Evolutionary conservation across 1,140 invertebrate species (phyloP), one percentile per base, ranked within the genome.

Genomic region (Pristionchus pacificus): DNA sequence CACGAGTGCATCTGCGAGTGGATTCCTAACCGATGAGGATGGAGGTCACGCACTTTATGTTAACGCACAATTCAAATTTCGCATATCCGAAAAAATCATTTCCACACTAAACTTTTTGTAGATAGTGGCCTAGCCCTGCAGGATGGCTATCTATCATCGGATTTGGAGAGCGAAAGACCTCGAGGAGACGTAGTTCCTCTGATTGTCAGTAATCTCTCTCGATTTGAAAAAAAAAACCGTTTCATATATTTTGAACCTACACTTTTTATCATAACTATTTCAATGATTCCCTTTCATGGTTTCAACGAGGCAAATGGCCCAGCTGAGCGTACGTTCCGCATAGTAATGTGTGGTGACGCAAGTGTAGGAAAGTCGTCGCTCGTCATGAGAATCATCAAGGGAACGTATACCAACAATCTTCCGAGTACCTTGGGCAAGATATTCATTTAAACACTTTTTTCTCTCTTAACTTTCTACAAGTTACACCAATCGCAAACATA

Each of bases 361-460:
- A 87, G 88, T 14, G 89, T 90, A 0, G 89, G 89, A 15, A 90
- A 90, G 83, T 88, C 88, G 1, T 88, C 88, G 71, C 89, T 90
- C 75, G 89, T 90, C 55, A 86, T 88, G 79, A 77, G 89, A 31
- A 85, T 90, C 19, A 88, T 88, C 75, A 88, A 88, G 78, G 88
- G 88, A 24, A 84, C 86, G 57, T 90, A 89, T 80, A 80, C 87
- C 2, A 83, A 82, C 27, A 87, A 88, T 72, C 83, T 89, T 38
- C 88, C 86, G 59, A 89, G 89, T 1, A 90, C 89, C 1, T 80
- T 90, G 69, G 89, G 88, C 88, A 80, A 49, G 32, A 2, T 2
- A 14, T 28, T 25, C 60, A 6, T 61, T 65, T 19, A 30, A 65
- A 3, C 38, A 31, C 3, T 65, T n/a, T n/a, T n/a, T n/a, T n/a